phyloP scores from a whole-genome alignment of 2,888 invertebrate genomes.

The Beris chalybata region DNA sequence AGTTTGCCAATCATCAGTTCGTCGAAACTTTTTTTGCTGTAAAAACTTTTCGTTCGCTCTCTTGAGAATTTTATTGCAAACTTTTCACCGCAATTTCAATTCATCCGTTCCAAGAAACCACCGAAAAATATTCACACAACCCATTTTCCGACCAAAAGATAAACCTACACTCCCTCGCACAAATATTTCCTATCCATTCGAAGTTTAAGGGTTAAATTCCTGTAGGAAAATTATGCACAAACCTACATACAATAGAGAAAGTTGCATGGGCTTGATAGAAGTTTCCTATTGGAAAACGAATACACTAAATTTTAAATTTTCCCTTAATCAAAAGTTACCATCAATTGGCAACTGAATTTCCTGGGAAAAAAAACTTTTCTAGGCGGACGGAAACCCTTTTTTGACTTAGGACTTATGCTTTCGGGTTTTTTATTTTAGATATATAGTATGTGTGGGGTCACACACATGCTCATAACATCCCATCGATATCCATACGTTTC shows the following conservation, averaged over 20 bases:
- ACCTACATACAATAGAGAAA: too few relatives aligned
- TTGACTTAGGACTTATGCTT: background rate
- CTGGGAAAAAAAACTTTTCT: background rate
- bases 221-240: too few relatives aligned
- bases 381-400: too few relatives aligned
- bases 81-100: slow-evolving; percentile 10
- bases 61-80: background rate
- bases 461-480: background rate
- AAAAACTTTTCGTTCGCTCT: background rate
- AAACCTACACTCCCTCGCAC: too few relatives aligned
- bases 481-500: background rate
- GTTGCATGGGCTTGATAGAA: too few relatives aligned
- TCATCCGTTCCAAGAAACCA: background rate
- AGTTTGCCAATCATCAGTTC: too few relatives aligned
- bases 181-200: too few relatives aligned
- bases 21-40: slow-evolving; percentile 6
- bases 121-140: too few relatives aligned
- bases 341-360: slow-evolving; percentile 12
- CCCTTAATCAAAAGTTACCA: slow-evolving; percentile 8
- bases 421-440: background rate
- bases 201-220: too few relatives aligned
- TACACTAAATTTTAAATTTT: background rate
- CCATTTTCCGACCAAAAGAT: too few relatives aligned
- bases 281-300: too few relatives aligned
- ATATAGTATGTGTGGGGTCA: background rate